Percentiles rank a stretch among this genome's conserved stretches.
Evolutionary conservation across 2,888 invertebrate genomes (phyloP).

Genomic region (Apotomis capreana): DNA sequence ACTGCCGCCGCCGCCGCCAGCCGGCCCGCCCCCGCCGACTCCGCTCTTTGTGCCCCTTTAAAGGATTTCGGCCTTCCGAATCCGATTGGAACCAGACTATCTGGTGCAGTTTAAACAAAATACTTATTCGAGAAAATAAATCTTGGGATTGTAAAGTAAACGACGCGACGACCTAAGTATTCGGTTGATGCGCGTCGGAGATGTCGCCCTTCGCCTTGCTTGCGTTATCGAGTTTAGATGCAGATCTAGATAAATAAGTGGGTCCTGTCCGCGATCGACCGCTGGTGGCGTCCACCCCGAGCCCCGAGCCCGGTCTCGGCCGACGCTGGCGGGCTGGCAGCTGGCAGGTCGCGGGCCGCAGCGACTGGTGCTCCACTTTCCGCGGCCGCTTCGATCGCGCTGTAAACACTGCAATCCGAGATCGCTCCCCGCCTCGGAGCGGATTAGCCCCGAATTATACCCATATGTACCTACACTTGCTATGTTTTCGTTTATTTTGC

Average conservation of each 20-base stretch:
- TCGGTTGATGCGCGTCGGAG: background rate
- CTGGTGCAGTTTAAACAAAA: background rate
- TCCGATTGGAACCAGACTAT: background rate
- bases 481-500: background rate
- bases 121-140: background rate
- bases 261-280: no score
- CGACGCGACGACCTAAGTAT: background rate
- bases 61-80: background rate
- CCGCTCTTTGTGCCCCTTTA: background rate
- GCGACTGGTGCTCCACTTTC: background rate
- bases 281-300: no score
- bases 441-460: background rate
- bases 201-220: no score
- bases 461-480: background rate
- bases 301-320: no score
- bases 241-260: no score
- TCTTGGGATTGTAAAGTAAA: no score
- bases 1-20: slow-evolving; percentile 7
- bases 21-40: background rate
- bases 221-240: no score
- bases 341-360: background rate
- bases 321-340: background rate
- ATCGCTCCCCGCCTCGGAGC: background rate
- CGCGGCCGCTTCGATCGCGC: slow-evolving; percentile 1
- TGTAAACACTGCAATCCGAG: background rate